Evolutionary conservation across 30 jellyfish, hydroid and myxozoan genomes (phyloP).

Genomic region (Cassiopea andromeda): DNA sequence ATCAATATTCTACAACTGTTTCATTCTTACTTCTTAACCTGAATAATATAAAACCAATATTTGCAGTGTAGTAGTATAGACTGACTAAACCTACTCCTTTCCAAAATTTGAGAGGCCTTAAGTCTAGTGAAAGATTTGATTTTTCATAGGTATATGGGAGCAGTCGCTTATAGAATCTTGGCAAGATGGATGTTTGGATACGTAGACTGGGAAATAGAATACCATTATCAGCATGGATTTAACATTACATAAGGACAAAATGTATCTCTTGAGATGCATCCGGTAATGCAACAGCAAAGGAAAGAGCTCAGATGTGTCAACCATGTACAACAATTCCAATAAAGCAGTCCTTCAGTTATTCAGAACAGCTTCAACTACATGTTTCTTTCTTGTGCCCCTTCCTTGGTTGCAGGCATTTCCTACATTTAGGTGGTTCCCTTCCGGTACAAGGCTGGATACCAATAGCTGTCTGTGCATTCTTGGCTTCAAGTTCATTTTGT

Average conservation of each 20-base stretch:
- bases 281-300: neutral
- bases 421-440: conserved; percentile 32
- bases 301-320: neutral
- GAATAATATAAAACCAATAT: neutral
- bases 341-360: neutral
- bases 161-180: neutral
- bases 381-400: conserved; percentile 1
- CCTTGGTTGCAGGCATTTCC: conserved; percentile 35
- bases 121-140: neutral
- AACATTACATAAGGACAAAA: neutral
- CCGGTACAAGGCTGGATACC: neutral
- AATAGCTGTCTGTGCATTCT: neutral
- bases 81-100: neutral
- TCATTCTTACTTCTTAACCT: neutral
- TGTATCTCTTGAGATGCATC: neutral
- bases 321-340: neutral
- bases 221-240: conserved; percentile 11
- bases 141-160: neutral
- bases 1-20: neutral
- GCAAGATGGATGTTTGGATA: conserved; percentile 24
- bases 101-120: neutral
- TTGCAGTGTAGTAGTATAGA: neutral
- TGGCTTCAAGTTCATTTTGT: neutral
- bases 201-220: conserved; percentile 15
- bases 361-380: neutral